Evolutionary conservation across 2,797 vertebrate genomes (phyloP).

Genomic region (Sylvia borin): DNA sequence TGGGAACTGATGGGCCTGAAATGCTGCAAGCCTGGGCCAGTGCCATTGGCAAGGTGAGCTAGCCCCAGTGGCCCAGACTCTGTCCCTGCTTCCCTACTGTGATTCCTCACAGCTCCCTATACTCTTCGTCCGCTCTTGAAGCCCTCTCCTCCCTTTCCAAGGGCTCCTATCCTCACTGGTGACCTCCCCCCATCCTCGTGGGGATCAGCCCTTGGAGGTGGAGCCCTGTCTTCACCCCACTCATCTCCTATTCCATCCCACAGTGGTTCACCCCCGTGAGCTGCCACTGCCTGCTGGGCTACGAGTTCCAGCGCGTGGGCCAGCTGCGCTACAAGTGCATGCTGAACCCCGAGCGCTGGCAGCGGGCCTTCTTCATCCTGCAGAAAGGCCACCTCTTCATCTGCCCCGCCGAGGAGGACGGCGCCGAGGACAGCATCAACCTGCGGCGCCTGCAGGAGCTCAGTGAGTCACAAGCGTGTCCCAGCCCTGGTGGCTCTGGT

Average conservation of each 20-base stretch:
- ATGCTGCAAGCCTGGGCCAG: slow-evolving; percentile 88
- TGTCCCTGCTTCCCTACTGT: too few species aligned
- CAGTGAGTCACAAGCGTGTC: slow-evolving; percentile 78
- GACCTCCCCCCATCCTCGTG: rapidly evolving
- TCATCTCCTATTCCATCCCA: background rate
- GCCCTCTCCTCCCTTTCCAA: background rate
- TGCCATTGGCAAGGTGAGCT: slow-evolving; percentile 84
- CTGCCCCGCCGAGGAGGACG: slow-evolving; percentile 85
- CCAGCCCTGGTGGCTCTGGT: rapidly evolving
- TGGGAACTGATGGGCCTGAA: slow-evolving; percentile 86
- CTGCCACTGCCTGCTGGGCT: slow-evolving; percentile 90
- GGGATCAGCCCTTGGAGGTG: rapidly evolving
- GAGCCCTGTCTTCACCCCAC: background rate
- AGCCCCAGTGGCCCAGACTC: background rate
- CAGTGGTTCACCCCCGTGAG: slow-evolving; percentile 88
- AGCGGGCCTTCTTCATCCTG: slow-evolving; percentile 90
- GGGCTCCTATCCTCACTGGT: background rate
- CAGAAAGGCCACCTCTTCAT: slow-evolving; percentile 96
- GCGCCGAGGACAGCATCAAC: slow-evolving; percentile 93
- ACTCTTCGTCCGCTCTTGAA: background rate
- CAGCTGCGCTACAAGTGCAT: slow-evolving; percentile 89
- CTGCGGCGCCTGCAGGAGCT: slow-evolving; percentile 95
- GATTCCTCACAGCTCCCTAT: background rate
- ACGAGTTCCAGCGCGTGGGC: slow-evolving; percentile 91
- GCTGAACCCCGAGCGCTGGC: slow-evolving; percentile 90